Conservation (phyloP, 2,113 vertebrate genomes). For the Zeus faber region DNA sequence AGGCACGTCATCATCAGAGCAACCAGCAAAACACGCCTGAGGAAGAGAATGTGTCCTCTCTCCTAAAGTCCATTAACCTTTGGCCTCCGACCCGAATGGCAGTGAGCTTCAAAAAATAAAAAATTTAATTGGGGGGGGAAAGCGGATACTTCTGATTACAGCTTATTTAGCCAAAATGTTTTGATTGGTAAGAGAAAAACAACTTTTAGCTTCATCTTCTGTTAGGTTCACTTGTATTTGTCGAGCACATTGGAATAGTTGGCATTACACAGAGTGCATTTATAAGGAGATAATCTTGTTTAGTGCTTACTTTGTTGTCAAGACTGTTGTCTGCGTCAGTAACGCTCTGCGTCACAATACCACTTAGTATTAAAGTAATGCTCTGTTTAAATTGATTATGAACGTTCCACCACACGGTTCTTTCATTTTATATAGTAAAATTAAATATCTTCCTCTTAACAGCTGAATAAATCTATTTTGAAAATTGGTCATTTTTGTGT, state of each 20-base stretch:
- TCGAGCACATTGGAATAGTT: constrained; percentile 14
- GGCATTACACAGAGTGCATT: constrained; percentile 6
- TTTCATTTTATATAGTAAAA: no score
- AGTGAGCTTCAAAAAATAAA: no score
- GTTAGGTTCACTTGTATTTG: constrained; percentile 10
- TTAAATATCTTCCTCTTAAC: no score
- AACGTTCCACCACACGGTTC: no score
- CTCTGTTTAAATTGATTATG: background rate
- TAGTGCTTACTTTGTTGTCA: constrained; percentile 21
- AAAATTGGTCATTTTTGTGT: no score
- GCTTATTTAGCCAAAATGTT: no score
- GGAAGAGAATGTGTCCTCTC: constrained; percentile 60
- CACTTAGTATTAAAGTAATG: constrained; percentile 25
- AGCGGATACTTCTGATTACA: no score
- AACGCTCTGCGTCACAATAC: no score
- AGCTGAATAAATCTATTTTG: no score
- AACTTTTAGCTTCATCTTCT: constrained; percentile 26
- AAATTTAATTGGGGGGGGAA: constrained; percentile 15
- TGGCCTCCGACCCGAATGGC: constrained; percentile 6
- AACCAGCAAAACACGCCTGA: constrained; percentile 14
- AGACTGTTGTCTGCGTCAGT: constrained; percentile 24
- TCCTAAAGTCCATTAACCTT: constrained; percentile 24
- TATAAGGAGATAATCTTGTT: constrained; percentile 13
- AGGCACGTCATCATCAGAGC: constrained; percentile 50
- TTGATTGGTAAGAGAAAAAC: background rate